phyloP scores from a whole-genome alignment of 1,140 invertebrate species.

The Pectinophora gossypiella region DNA sequence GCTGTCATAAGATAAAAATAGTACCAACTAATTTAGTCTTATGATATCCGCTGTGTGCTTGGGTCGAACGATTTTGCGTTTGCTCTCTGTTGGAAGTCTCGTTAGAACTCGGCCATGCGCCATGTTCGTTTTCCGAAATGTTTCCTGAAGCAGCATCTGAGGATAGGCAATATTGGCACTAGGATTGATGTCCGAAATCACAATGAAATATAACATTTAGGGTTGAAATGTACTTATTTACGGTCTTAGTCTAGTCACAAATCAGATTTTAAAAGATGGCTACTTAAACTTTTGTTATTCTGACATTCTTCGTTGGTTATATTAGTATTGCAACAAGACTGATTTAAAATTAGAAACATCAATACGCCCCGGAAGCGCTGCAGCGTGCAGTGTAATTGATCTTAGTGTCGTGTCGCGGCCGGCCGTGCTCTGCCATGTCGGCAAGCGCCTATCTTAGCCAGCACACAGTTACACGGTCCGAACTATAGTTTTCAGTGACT shows the following conservation, averaged over 20 bases:
- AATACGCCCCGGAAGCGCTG: neutral
- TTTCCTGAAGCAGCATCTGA: neutral
- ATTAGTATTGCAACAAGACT: slow-evolving; percentile 13
- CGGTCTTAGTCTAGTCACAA: slow-evolving; percentile 51
- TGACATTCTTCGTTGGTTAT: neutral
- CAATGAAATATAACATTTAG: neutral
- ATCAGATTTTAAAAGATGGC: slow-evolving; percentile 4
- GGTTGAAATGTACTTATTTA: slow-evolving; percentile 41
- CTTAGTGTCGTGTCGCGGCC: too few relatives aligned
- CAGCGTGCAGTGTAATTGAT: slow-evolving; percentile 13
- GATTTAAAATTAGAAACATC: slow-evolving; percentile 7
- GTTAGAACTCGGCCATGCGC: too few relatives aligned
- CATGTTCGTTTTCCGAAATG: too few relatives aligned
- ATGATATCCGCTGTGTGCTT: slow-evolving; percentile 20
- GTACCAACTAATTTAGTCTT: slow-evolving; percentile 1
- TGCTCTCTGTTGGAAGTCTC: slow-evolving; percentile 12
- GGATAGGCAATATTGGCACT: neutral
- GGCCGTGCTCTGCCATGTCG: too few relatives aligned
- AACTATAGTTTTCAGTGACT: slow-evolving; percentile 26
- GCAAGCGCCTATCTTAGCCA: slow-evolving; percentile 23
- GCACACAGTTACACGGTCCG: slow-evolving; percentile 20
- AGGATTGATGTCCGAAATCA: neutral
- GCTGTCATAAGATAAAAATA: neutral
- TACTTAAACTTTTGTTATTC: slow-evolving; percentile 1
- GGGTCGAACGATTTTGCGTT: slow-evolving; percentile 12